Evolutionary conservation across 2,888 invertebrate species (phyloP).

Genomic region (Cenopis cana): DNA sequence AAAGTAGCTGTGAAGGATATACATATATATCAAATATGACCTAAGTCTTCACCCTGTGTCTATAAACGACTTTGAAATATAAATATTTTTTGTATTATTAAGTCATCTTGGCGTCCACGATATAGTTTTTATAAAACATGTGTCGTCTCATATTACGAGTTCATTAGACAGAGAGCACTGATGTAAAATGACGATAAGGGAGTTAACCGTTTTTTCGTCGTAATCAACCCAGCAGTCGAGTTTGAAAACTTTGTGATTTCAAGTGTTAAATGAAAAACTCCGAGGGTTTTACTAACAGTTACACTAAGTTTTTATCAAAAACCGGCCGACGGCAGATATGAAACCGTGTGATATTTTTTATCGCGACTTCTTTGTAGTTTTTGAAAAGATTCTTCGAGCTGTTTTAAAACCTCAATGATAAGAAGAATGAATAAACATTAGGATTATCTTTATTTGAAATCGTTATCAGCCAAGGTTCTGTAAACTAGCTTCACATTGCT

Average conservation of each 20-base stretch:
- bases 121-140: conserved; percentile 1
- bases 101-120: conserved; percentile 46
- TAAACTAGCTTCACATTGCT: conserved; percentile 48
- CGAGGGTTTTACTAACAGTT: neutral
- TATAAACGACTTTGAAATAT: conserved; percentile 53
- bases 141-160: too few relatives aligned
- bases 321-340: conserved; percentile 9
- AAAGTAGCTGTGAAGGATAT: conserved; percentile 43
- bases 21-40: conserved; percentile 72
- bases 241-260: conserved; percentile 35
- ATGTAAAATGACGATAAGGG: too few relatives aligned
- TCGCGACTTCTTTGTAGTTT: conserved; percentile 1
- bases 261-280: conserved; percentile 33
- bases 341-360: conserved; percentile 25
- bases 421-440: neutral
- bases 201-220: conserved; percentile 24
- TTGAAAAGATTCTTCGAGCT: neutral
- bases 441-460: conserved; percentile 44
- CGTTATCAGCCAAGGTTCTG: conserved; percentile 42
- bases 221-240: conserved; percentile 33
- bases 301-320: neutral
- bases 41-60: conserved; percentile 56
- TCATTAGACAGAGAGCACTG: too few relatives aligned
- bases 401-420: conserved; percentile 17
- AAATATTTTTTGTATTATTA: conserved; percentile 60